A percentile compares a stretch with the other conserved stretches of the same genome.
Conservation (phyloP, 1,140 invertebrate species). For the Calycopis cecrops region DNA sequence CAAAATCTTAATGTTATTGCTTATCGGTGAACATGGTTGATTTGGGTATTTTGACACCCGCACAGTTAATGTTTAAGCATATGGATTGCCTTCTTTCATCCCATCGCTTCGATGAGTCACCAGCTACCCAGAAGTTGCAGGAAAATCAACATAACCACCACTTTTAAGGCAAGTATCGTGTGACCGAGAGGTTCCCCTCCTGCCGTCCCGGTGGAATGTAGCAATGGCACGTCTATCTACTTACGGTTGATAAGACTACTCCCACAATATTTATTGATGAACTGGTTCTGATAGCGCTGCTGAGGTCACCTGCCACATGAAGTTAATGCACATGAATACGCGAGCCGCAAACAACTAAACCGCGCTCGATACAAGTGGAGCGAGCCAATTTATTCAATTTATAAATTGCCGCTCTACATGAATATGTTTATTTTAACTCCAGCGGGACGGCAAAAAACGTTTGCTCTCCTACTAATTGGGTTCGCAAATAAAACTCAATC, state of each 20-base stretch:
- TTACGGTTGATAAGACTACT: background rate
- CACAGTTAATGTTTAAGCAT: no score
- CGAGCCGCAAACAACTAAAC: background rate
- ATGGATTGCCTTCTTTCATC: no score
- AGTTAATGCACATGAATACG: background rate
- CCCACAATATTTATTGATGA: background rate
- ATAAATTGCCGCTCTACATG: background rate
- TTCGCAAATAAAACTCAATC: background rate
- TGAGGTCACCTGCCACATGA: background rate
- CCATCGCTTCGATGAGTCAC: no score
- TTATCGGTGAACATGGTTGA: no score
- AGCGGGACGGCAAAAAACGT: background rate
- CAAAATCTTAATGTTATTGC: no score
- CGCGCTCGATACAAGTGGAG: background rate
- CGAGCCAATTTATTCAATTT: constrained; percentile 2
- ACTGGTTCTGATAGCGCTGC: background rate
- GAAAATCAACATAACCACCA: no score
- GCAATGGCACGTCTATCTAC: background rate
- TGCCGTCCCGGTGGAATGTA: no score
- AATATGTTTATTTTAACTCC: background rate
- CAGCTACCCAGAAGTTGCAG: no score
- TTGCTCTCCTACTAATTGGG: background rate
- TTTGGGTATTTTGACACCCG: no score
- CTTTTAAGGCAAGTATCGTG: no score
- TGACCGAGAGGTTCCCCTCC: no score